phyloP scores from a whole-genome alignment of 2,113 vertebrate genomes.

The Syngnathus scovelli region DNA sequence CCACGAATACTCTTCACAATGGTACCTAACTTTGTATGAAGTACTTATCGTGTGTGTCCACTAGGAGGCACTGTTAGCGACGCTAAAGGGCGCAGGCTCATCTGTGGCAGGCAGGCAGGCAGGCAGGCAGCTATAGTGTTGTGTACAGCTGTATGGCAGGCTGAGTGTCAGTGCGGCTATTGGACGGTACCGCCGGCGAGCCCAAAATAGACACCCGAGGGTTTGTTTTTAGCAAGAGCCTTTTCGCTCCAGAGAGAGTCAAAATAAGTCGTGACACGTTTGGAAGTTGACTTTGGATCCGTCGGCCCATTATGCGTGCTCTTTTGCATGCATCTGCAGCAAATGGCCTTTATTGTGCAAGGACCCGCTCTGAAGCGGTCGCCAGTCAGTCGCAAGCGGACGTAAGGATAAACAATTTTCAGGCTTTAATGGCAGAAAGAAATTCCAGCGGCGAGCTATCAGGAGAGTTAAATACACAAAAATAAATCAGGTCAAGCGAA shows the following conservation, averaged over 20 bases:
- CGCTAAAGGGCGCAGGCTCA: conserved; percentile 25
- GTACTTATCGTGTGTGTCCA: conserved; percentile 27
- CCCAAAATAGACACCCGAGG: not conserved
- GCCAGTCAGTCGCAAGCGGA: no score
- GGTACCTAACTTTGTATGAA: conserved; percentile 5
- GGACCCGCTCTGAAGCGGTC: no score
- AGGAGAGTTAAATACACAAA: not conserved
- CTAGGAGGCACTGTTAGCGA: conserved; percentile 75
- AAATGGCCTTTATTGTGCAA: no score
- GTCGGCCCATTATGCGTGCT: not conserved
- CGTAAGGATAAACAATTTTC: no score
- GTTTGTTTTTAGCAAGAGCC: not conserved
- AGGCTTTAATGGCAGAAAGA: no score
- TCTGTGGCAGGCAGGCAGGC: not conserved
- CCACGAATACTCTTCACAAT: conserved; percentile 1
- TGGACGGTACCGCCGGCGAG: not conserved
- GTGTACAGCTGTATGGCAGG: not conserved
- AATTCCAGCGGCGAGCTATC: not conserved
- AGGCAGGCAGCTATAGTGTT: not conserved
- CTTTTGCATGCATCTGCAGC: not conserved
- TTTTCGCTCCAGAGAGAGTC: not conserved
- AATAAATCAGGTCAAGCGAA: not conserved
- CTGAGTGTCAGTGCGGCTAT: not conserved
- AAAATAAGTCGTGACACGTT: not conserved
- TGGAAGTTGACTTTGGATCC: not conserved